Base-by-base conservation (phyloP, 2,888 invertebrate genomes). In the Zelleria hepariella region DNA sequence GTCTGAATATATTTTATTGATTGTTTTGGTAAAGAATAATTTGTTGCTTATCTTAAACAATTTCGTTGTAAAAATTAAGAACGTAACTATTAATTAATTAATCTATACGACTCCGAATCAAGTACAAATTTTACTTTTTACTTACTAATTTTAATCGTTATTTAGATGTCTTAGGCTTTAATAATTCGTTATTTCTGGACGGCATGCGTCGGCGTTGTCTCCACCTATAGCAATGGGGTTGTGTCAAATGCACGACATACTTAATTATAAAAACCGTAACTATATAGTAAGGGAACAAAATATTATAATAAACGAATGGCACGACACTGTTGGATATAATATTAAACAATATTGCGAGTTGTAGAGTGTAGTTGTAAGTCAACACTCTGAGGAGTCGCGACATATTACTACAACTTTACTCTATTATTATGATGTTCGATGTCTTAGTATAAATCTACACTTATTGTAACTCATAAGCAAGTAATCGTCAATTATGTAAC, bases 1-100 rank as follows among this genome's bases (percentile, higher is more conserved):
- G 82, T 82, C 81, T 83, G 72, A 80, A 81, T 84, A 84, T 83
- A 85, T 86, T 87, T 84, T 87, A 86, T 85, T 69, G 72, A 80
- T 86, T 86, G 85, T 85, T 86, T 86, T 79, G 72, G 72, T 58
- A 70, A 67, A 63, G 66, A 68, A 68, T 75, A 62, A 76, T 81
- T 82, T 78, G 84, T 84, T 85, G 77, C 78, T 79, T 27, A 27
- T 49, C 58, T 51, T 58, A 58, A 58, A 26, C 5, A 47, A 58
- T 52, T 58, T 52, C 52, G 58, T 58, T 58, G 58, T 58, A 58
- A n/a, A n/a, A n/a, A 32, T 57, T 20, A 57, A 42, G 21, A 47
- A 42, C 25, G 42, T 57, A 20, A 4, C n/a, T 56, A 57, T 47
- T 21, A 24, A 27, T 27, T 18, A 26, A 26, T 51, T 51, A 51